These are phyloP conservation scores for Acridotheres tristis DNA, from an alignment of 2,797 vertebrate species.

Conservation along the genomic window DNA sequence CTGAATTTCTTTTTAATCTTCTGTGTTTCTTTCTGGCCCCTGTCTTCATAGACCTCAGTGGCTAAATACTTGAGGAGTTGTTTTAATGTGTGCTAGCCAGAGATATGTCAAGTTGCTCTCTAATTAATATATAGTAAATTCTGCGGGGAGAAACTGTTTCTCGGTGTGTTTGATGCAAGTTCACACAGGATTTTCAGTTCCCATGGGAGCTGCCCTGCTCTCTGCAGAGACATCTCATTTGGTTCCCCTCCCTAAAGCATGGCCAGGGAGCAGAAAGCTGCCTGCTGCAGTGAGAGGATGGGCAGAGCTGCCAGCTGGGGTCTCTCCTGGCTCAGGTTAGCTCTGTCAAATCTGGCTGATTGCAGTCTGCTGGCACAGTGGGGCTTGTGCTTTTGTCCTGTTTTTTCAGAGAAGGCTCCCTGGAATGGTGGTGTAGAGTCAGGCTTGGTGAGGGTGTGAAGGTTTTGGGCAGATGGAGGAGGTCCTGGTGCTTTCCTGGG, in stretches of 20 bases:
- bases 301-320: conserved; percentile 17
- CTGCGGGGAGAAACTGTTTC: background rate
- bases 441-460: background rate
- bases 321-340: background rate
- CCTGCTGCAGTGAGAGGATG: background rate
- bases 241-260: background rate
- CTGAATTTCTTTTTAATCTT: background rate
- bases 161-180: background rate
- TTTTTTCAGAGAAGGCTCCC: background rate
- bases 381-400: background rate
- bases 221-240: background rate
- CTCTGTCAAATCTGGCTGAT: background rate
- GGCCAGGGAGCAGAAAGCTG: background rate
- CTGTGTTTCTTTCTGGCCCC: background rate
- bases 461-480: background rate
- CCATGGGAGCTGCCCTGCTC: background rate
- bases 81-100: background rate
- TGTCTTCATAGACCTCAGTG: background rate
- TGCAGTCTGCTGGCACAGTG: background rate
- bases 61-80: background rate
- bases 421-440: rapidly evolving
- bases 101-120: background rate
- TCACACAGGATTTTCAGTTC: background rate
- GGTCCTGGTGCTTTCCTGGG: background rate
- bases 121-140: background rate